Evolutionary conservation across 2,113 vertebrate genomes (phyloP), one percentile per base, ranked within the genome.

Genomic region (Myiagra hebetior): DNA sequence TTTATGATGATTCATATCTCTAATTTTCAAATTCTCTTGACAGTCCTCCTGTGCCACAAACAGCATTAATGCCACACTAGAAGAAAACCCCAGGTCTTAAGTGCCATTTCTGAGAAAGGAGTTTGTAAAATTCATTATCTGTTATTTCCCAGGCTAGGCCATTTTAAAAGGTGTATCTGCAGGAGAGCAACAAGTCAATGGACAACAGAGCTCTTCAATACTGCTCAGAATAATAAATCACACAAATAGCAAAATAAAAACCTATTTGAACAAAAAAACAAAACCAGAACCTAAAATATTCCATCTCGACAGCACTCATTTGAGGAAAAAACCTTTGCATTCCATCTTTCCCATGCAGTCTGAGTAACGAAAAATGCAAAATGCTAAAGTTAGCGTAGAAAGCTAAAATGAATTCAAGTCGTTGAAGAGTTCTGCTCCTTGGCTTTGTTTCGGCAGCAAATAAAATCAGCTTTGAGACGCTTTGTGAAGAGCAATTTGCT

Each of bases 21-120:
- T 89, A 55, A 94, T 91, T 94, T 91, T 94, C 53, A 11, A 87
- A 92, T 84, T 84, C 77, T 82, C 73, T 82, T 89, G 87, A 89
- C 80, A 87, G 60, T 64, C 52, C 44, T 89, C 33, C 87, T 89
- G 81, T 84, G 81, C 57, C 91, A 85, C 87, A 85, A 85, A 91
- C 41, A 79, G 26, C 69, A 68, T 85, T 95, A 85, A 82, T 79
- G 62, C 68, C 89, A 76, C 37, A 42, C 47, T 46, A 76, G 65
- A 95, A 94, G 65, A 89, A 92, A 93, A 81, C 60, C 41, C 57
- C 83, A 64, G 35, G 39, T 63, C 47, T 50, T 72, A 64, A 87
- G 74, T 42, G 74, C 57, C 14, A 9, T 93, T 94, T 89, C 64
- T 68, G 87, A 94, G 91, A 83, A 83, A 82, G 8, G 6, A 41